Evolutionary conservation across 2,888 invertebrate genomes (phyloP).

Genomic region (Protodeltote pygarga): DNA sequence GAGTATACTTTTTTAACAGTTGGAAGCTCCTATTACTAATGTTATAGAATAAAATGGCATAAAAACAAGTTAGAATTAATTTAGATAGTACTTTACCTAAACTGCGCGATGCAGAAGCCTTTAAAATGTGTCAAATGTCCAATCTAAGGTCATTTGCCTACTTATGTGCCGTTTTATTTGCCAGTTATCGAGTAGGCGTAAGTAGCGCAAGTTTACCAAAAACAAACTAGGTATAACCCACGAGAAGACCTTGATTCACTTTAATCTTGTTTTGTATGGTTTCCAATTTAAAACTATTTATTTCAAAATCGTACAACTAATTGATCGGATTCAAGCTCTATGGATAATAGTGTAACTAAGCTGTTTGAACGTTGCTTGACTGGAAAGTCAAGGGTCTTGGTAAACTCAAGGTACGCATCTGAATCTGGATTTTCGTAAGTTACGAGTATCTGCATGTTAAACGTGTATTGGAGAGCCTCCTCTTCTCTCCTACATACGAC

Average conservation of each 20-base stretch:
- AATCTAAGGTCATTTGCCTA: conserved; percentile 16
- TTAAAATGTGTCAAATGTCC: conserved; percentile 13
- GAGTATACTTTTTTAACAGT: too few species aligned
- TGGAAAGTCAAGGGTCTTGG: background rate
- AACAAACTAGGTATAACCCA: conserved; percentile 42
- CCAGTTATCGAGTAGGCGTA: conserved; percentile 23
- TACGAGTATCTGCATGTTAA: too few species aligned
- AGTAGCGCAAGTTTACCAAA: conserved; percentile 34
- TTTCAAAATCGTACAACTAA: conserved; percentile 22
- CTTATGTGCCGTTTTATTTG: conserved; percentile 21
- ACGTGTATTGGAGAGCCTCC: too few species aligned
- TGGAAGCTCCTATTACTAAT: too few species aligned
- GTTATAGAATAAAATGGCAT: too few species aligned
- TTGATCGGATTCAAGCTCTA: too few species aligned
- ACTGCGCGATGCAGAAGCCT: conserved; percentile 11
- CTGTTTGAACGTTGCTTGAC: background rate
- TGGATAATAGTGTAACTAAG: too few species aligned
- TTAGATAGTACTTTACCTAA: conserved; percentile 9
- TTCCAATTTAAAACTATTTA: conserved; percentile 22
- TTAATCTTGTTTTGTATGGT: conserved; percentile 17
- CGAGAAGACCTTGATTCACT: conserved; percentile 46
- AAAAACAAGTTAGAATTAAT: too few species aligned
- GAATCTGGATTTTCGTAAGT: too few species aligned
- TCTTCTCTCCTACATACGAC: too few species aligned
- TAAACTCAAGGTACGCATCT: too few species aligned